phyloP scores from a whole-genome alignment of 2,113 vertebrate genomes.

The Campylomormyrus numenius region DNA sequence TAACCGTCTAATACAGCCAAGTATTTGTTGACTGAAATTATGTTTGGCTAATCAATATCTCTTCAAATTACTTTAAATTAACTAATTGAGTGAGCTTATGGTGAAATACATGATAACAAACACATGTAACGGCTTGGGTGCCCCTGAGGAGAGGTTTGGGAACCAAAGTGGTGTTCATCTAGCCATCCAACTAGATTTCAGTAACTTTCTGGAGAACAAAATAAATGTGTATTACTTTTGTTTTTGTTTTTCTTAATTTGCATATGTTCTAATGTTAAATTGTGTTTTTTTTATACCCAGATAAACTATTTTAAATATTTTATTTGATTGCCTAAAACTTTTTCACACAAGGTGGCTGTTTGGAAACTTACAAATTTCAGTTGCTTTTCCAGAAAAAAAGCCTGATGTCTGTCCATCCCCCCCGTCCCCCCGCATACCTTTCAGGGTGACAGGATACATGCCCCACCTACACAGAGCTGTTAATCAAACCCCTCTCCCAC shows the following conservation, averaged over 20 bases:
- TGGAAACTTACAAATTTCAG: neutral
- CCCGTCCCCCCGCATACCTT: neutral
- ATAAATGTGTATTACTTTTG: neutral
- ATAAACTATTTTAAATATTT: neutral
- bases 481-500: constrained; percentile 52
- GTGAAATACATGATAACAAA: neutral
- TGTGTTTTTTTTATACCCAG: neutral
- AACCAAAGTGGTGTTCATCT: neutral
- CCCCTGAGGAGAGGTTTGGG: neutral
- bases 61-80: neutral
- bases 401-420: no score
- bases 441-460: constrained; percentile 19
- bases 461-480: constrained; percentile 25
- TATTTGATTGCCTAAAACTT: neutral
- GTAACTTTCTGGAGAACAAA: neutral
- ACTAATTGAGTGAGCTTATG: neutral
- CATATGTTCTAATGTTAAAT: neutral
- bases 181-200: neutral
- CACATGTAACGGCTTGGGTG: neutral
- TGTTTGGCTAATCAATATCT: neutral
- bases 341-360: neutral
- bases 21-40: neutral
- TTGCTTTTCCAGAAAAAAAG: neutral
- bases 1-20: neutral
- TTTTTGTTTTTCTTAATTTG: neutral